These are phyloP conservation scores for Phainopepla nitens DNA, from an alignment of 2,113 vertebrate genomes.

Conservation along the genomic window DNA sequence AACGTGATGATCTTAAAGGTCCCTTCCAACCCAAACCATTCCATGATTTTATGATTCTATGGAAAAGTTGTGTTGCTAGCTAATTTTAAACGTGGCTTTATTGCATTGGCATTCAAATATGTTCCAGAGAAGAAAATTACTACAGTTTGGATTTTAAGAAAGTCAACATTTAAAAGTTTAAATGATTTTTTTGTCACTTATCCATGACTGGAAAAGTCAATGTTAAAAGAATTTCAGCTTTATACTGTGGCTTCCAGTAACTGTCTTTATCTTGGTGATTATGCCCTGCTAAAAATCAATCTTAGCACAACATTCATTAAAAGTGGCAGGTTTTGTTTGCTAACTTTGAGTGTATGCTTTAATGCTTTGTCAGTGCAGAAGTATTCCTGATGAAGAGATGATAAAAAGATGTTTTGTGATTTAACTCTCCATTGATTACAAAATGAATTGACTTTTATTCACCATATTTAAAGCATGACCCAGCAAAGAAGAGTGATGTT, in stretches of 20 bases:
- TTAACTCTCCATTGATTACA: background rate
- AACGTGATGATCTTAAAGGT: background rate
- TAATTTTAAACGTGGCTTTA: background rate
- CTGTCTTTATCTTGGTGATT: background rate
- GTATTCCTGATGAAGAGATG: background rate
- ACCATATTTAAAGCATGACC: background rate
- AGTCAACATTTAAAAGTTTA: background rate
- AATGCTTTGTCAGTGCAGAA: background rate
- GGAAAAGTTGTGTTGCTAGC: background rate
- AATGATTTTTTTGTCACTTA: constrained; percentile 1
- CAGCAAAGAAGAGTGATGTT: background rate
- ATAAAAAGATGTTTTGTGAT: background rate
- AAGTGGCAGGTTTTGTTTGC: background rate
- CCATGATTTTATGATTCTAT: background rate
- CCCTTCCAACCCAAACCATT: background rate
- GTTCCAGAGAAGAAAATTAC: background rate
- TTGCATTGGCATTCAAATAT: background rate
- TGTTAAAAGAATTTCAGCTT: constrained; percentile 3
- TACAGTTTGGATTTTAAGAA: background rate
- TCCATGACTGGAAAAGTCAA: background rate
- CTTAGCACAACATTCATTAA: background rate
- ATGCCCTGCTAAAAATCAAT: constrained; percentile 13
- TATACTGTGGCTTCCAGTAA: background rate
- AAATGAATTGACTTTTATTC: background rate
- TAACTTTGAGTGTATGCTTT: background rate